Base-by-base conservation (phyloP, 2,113 vertebrate genomes). In the Toxotes chatareus region DNA sequence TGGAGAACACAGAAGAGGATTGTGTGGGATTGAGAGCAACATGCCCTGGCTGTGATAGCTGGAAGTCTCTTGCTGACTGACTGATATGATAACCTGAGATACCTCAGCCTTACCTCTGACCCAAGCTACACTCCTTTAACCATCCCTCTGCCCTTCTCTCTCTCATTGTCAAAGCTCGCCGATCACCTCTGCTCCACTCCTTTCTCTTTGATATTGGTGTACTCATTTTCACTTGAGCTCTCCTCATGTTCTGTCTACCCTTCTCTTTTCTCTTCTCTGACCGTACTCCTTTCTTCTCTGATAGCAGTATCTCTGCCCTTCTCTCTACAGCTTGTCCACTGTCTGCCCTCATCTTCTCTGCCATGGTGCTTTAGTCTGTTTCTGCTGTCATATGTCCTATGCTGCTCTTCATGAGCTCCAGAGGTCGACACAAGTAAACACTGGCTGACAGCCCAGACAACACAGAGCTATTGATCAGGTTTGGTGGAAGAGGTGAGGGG, bases 1-100 rank as follows among this genome's bases (percentile, higher is more conserved):
- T 84, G 81, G 83, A 88, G 85, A 92, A 93, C 88, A 93, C 89
- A 87, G 86, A 78, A 88, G 84, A 85, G 87, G 90, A 89, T 94
- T 90, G 88, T 91, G 87, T 90, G 88, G 84, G 88, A 93, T 91
- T 80, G 85, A 88, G 89, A 90, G 84, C 75, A 86, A 74, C 79
- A 56, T 63, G 78, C 82, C 80, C 82, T 64, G 69, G 83, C 89
- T 88, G 66, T 92, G 91, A 93, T 92, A 92, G 86, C 78, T 80
- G 71, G 75, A 87, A 88, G 89, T 89, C 79, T 88, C 60, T 72
- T 32, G 76, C 81, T 87, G 78, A 81, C 87, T 82, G 67, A 84
- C 80, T 84, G 76, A 87, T 89, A 72, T 75, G 74, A 90, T 91
- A 92, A 92, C 84, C 91, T 85, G 60, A 73, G 79, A 86, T 82